phyloP scores from a whole-genome alignment of 2,888 invertebrate species.

The Plusia festucae region DNA sequence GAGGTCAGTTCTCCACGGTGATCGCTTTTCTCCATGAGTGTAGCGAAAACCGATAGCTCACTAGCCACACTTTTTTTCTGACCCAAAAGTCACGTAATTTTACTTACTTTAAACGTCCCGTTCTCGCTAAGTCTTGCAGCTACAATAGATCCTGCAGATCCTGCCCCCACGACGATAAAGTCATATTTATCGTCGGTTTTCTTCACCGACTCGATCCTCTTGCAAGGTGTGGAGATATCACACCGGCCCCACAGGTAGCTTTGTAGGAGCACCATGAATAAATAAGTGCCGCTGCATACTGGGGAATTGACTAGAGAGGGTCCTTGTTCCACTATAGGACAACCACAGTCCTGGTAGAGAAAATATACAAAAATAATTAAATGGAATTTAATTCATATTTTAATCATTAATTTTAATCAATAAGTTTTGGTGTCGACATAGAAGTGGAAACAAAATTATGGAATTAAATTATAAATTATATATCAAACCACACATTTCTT shows the following conservation, averaged over 20 bases:
- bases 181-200: slow-evolving; percentile 85
- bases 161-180: slow-evolving; percentile 91
- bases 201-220: slow-evolving; percentile 81
- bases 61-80: too few species aligned
- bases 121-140: slow-evolving; percentile 90
- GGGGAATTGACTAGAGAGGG: slow-evolving; percentile 87
- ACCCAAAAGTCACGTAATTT: too few species aligned
- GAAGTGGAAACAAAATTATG: too few species aligned
- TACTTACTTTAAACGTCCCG: slow-evolving; percentile 41
- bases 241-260: slow-evolving; percentile 88
- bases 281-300: slow-evolving; percentile 84
- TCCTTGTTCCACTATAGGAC: slow-evolving; percentile 83
- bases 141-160: slow-evolving; percentile 90
- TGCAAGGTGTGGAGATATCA: slow-evolving; percentile 86
- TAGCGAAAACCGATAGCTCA: too few species aligned
- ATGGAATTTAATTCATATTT: too few species aligned
- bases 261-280: slow-evolving; percentile 91
- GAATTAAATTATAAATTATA: too few species aligned
- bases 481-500: too few species aligned
- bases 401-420: too few species aligned
- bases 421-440: too few species aligned
- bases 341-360: slow-evolving; percentile 77
- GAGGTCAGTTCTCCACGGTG: too few species aligned
- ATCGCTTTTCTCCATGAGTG: too few species aligned
- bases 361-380: slow-evolving; percentile 7